Evolutionary conservation across 2,113 vertebrate genomes (phyloP).

Genomic region (Dipodomys spectabilis): DNA sequence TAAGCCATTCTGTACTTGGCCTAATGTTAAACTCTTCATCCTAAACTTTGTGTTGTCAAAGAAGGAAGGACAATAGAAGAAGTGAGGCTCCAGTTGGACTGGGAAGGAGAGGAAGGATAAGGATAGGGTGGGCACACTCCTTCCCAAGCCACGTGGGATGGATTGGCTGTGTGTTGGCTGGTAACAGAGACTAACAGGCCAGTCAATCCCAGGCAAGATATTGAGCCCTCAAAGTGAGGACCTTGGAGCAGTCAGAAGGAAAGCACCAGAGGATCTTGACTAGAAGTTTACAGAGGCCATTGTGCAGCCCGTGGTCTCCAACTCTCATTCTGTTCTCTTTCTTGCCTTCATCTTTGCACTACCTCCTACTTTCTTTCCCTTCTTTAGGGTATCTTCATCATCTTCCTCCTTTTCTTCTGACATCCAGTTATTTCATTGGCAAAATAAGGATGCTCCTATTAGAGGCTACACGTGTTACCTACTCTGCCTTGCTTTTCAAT

Average conservation of each 20-base stretch:
- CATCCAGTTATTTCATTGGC: constrained; percentile 21
- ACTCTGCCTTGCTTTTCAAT: background rate
- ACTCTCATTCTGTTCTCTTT: background rate
- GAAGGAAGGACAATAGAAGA: background rate
- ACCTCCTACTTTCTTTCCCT: background rate
- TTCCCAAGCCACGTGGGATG: accelerated
- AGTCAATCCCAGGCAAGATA: background rate
- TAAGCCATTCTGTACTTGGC: background rate
- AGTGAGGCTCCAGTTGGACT: background rate
- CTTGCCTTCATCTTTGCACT: background rate
- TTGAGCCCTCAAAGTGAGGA: background rate
- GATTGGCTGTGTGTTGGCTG: background rate
- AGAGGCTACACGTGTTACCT: background rate
- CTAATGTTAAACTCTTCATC: background rate
- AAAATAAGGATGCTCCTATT: background rate
- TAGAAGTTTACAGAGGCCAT: background rate
- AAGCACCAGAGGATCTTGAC: background rate
- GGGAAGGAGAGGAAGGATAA: background rate
- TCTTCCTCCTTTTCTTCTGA: background rate
- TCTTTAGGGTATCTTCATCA: background rate
- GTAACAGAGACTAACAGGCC: background rate
- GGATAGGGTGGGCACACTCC: background rate
- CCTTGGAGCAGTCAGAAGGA: background rate
- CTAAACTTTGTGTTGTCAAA: background rate
- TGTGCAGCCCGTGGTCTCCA: background rate